Evolutionary conservation across 2,888 invertebrate genomes (phyloP), one percentile per base, ranked within the genome.

Genomic region (Conus canariensis): DNA sequence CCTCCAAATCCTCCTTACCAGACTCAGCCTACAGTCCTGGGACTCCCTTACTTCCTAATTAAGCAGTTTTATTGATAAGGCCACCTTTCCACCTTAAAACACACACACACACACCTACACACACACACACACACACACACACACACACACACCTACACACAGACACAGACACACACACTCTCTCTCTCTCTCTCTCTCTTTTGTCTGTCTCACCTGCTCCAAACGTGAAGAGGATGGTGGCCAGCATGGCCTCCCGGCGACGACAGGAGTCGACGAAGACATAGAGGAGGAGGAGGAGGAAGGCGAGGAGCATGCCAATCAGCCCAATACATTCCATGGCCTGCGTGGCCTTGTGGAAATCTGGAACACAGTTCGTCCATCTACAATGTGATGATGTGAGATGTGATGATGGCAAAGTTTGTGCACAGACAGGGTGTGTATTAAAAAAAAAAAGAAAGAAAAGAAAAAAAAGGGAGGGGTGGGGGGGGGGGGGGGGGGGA

Each of bases 271-370:
- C 93, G 67, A 94, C 93, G 89, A 93, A 94, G 83, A 94, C 92
- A 88, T 94, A 94, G 85, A 95, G 92, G 45, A 95, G 67, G 14
- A 94, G 91, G 14, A 93, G 90, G 10, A 95, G 77, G 12, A 94
- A 67, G 7, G 94, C 93, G 45, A 94, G 22, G 25, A 93, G 74
- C 59, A 93, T 88, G 58, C 92, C 93, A 86, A 94, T 94, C 85
- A 95, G 90, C 9, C 95, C 95, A 5, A 95, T 90, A 88, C 93
- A 94, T 90, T 95, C 95, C 91, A 95, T 93, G 16, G 94, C 94
- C 90, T 94, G 95, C 10, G 93, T 93, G 14, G 94, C 94, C 19
- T 92, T 92, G 91, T 93, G 93, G 92, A 93, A 94, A 25, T 92
- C 95, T 95, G 94, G 87, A 93, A 93, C 22, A 90, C n/a, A 45